Base-by-base conservation (phyloP, 2,888 invertebrate genomes). In the Tinea trinotella region DNA sequence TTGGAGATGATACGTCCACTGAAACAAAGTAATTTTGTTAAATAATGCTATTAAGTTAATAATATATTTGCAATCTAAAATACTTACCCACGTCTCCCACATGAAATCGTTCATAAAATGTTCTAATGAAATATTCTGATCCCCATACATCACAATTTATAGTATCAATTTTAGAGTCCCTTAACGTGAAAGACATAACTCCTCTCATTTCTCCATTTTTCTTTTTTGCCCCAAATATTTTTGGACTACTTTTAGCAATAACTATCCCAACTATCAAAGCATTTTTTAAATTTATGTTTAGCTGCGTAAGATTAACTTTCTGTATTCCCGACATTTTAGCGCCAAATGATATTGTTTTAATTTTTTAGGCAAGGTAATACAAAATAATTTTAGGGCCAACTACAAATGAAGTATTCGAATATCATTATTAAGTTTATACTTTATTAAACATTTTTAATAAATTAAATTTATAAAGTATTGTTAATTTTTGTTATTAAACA, bases 101-200 rank as follows among this genome's bases (percentile, higher is more conserved):
- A 50, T 89, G 87, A 69, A 91, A 91, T 61, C 86, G 87, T 57
- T 88, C 86, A 61, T 90, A 88, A 59, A 91, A 87, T 55, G 88
- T 88, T 36, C 87, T 80, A 15, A 93, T 81, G 63, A 85, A 90
- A 59, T 89, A 88, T 56, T 87, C 86, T 3, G 88, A 83, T 2
- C 93, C 93, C 94, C 94, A 95, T 58, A 89, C 91, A 57, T 91
- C 91, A 12, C 90, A 90, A 68, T 94, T 94, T 49, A 93, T 91
- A 3, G 91, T 90, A 68, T 92, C 91, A 1, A 88, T 70, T 13
- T 88, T 82, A 0, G 93, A 91, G 76, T 94, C 95, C 58, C 94
- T 87, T 19, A 94, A 59, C 0, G 93, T 94, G 59, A 93, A 92
- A 54, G 90, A 91, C 78, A 92, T 92, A 0, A 94, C 93, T n/a